Evolutionary conservation across 37 sponge, comb jelly and placozoan species (phyloP), one percentile per base, ranked within the genome.

Genomic region (Chondrosia reniformis): DNA sequence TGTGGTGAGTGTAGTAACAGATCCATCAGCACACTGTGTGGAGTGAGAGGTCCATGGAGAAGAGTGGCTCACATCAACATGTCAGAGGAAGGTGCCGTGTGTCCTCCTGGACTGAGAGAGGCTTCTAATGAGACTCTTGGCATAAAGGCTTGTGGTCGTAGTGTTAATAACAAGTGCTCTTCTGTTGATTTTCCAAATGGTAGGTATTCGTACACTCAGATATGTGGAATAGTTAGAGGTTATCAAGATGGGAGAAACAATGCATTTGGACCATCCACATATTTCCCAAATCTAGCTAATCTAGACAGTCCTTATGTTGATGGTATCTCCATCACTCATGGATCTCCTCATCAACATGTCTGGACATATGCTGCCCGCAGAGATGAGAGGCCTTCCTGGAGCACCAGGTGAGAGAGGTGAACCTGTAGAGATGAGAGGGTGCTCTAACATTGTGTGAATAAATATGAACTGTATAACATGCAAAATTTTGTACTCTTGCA

Each of bases 301-400:
- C 15, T 69, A 34, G 43, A 69, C 22, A 44, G 72, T 40, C 72
- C 72, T 44, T 69, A 69, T 39, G 41, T 69, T 4, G 72, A 69
- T 40, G 72, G 72, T 7, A 69, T 69, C 72, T 69, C 72, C 72
- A 69, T 69, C 40, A 69, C 72, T 34, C n/a, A 21, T 13, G 72
- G 72, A 69, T 39, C 38, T 43, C 72, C 72, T 21, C 72, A 44
- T 39, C 72, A 69, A 40, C 72, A 69, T 6, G 44, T 69, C 44
- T 69, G 72, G 72, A 25, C 72, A 2, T 69, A 69, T 69, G 72
- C 72, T 40, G 72, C 24, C 25, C 4, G 44, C 24, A 36, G 15
- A 8, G 12, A 6, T 69, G 72, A 69, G 24, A 69, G 19, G 8
- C 15, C 3, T 25, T 19, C 40, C 45, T 24, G 73, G 73, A 24